Base-by-base conservation (phyloP, 92 coral and sea anemone genomes). In the Bergia sp. region DNA sequence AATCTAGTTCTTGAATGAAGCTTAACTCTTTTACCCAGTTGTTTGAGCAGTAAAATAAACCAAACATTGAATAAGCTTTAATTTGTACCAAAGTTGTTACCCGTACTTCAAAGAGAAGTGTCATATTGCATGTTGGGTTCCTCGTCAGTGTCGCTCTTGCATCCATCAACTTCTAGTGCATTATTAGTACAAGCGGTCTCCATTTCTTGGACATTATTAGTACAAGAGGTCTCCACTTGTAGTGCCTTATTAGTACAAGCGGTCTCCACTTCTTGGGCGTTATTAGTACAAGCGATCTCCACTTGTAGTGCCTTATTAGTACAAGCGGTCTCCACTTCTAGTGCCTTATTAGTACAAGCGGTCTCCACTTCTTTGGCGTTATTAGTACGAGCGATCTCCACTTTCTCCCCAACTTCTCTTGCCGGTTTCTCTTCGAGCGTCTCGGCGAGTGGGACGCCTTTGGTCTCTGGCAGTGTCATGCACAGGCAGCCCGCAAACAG, bases 401-500 rank as follows among this genome's bases (percentile, higher is more conserved):
- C 21, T 73, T 38, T 73, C 41, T 4, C 41, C 21, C 2, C 69
- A 3, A 7, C 8, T 73, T 73, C 37, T 73, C 5, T 38, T 73
- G 13, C 18, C 41, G 39, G 21, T 15, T 21, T 73, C 43, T 73
- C 8, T 36, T 73, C 77, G 43, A 73, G 43, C 20, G 77, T 73
- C 77, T 73, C 77, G 20, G 77, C 39, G 2, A 73, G 41, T 73
- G 77, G 77, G 77, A 73, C 41, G 40, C 77, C 77, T 73, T 73
- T 73, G 77, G 77, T 73, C 43, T 73, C 77, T 16, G 77, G 77
- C 77, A 73, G 41, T 29, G 77, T 73, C 77, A 36, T 73, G 77
- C 77, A 73, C 77, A 73, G 77, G 77, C 77, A 73, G 5, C 77
- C 77, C 40, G 77, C 77, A 10, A 73, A 37, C 0, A 73, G 42